Percentiles rank a stretch among this genome's conserved stretches.
These are phyloP conservation scores for Achroia grisella DNA, from an alignment of 1,140 invertebrate genomes.

Conservation along the genomic window DNA sequence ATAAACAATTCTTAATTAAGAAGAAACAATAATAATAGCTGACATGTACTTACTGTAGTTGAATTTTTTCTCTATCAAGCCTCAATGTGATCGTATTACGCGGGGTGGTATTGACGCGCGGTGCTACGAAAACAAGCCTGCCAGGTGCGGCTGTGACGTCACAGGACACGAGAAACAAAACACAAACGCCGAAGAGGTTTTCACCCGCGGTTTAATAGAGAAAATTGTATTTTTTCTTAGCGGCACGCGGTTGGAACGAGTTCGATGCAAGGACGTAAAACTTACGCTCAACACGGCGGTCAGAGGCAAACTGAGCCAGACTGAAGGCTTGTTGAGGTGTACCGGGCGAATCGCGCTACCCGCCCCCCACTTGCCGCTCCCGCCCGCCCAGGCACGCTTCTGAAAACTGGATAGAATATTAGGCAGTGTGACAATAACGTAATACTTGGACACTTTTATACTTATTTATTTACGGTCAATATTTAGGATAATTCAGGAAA, in stretches of 20 bases:
- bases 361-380: constrained; percentile 21
- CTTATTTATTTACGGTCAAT: no score
- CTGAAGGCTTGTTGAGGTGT: constrained; percentile 50
- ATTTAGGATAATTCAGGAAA: no score
- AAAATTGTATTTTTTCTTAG: constrained; percentile 26
- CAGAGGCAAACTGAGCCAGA: constrained; percentile 40
- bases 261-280: constrained; percentile 4
- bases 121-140: constrained; percentile 8
- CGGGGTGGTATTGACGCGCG: constrained; percentile 18
- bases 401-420: constrained; percentile 11
- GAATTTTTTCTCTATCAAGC: constrained; percentile 24
- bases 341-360: constrained; percentile 31
- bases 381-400: constrained; percentile 57
- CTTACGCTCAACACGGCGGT: constrained; percentile 19
- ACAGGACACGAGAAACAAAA: constrained; percentile 24
- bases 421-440: background rate
- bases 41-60: constrained; percentile 35
- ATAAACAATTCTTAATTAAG: constrained; percentile 7
- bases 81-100: constrained; percentile 22
- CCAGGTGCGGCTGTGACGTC: constrained; percentile 15
- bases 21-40: constrained; percentile 15
- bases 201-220: constrained; percentile 55
- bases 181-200: constrained; percentile 25
- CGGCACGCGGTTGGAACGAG: constrained; percentile 29
- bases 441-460: background rate